These are phyloP conservation scores for Ericerus pela DNA, from an alignment of 1,140 invertebrate species.

Conservation along the genomic window DNA sequence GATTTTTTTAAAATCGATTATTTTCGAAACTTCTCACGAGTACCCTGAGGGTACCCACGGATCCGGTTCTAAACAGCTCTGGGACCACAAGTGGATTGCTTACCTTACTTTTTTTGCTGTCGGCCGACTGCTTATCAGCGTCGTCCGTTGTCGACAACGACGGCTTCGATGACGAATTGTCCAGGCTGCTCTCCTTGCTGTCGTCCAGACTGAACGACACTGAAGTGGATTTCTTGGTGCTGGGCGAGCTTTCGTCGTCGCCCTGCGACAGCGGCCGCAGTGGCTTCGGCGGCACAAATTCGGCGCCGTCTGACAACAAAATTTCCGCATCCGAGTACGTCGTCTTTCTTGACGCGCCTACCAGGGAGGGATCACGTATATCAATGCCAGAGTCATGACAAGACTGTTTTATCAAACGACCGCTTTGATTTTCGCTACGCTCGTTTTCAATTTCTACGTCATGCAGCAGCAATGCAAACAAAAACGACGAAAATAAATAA, in stretches of 20 bases:
- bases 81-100: too few species aligned
- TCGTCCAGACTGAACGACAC: conserved; percentile 50
- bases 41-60: not conserved
- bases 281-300: conserved; percentile 66
- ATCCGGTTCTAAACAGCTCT: not conserved
- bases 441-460: not conserved
- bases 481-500: not conserved
- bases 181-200: conserved; percentile 34
- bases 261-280: conserved; percentile 33
- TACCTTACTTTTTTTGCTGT: conserved; percentile 38
- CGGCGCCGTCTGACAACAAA: conserved; percentile 48
- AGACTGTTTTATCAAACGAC: conserved; percentile 49
- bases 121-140: conserved; percentile 36
- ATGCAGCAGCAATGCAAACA: not conserved
- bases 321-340: conserved; percentile 71
- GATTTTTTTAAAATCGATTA: not conserved
- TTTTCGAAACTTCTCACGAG: not conserved
- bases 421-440: not conserved
- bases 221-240: conserved; percentile 50
- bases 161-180: conserved; percentile 25
- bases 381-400: conserved; percentile 81
- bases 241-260: conserved; percentile 31
- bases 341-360: conserved; percentile 33
- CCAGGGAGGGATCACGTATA: conserved; percentile 46
- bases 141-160: conserved; percentile 15